Conservation (phyloP, 2,888 invertebrate genomes). For the Lysandra bellargus region DNA sequence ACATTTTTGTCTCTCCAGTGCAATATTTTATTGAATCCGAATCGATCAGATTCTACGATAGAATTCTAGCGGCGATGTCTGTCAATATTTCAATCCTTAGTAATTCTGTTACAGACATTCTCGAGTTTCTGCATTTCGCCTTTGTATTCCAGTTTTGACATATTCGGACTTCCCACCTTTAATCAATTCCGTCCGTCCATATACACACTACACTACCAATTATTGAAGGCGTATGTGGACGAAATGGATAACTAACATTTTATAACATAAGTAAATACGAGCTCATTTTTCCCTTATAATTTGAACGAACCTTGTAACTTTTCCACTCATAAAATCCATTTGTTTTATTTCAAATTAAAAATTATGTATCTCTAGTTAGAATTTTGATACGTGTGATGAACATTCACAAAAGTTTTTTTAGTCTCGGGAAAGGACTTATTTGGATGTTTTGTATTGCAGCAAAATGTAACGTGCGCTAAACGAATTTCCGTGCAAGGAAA, state of each 20-base stretch:
- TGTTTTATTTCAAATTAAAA: too few species aligned
- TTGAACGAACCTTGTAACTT: too few species aligned
- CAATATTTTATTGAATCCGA: neutral
- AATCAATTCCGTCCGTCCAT: neutral
- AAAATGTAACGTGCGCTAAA: too few species aligned
- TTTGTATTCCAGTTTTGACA: neutral
- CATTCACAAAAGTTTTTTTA: neutral
- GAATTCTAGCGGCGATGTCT: neutral
- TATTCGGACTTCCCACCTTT: neutral
- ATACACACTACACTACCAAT: neutral
- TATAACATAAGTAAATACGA: too few species aligned
- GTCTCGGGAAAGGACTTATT: neutral
- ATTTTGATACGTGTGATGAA: neutral
- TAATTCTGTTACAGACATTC: neutral
- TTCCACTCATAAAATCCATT: too few species aligned
- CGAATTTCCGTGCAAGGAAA: too few species aligned
- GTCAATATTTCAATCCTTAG: neutral
- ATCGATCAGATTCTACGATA: neutral
- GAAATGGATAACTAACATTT: too few species aligned
- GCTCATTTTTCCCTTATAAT: too few species aligned
- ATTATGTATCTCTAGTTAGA: too few species aligned
- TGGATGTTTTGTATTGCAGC: too few species aligned
- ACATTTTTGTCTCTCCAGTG: neutral
- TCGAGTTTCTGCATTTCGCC: neutral
- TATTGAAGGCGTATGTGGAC: neutral